Conservation (phyloP, 2,113 vertebrate species). For the Pelmatolapia mariae region DNA sequence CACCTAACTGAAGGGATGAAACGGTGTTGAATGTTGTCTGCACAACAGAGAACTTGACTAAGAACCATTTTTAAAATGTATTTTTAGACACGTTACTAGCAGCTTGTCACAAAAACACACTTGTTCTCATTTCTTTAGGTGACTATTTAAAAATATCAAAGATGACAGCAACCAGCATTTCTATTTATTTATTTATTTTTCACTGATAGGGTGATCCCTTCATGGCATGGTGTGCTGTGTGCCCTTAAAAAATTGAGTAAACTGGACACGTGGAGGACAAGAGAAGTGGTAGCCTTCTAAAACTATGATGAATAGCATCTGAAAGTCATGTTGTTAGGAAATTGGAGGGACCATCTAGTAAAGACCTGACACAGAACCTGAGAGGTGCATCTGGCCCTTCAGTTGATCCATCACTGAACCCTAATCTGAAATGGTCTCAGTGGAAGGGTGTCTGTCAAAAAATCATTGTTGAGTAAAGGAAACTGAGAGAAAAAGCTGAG, state of each 20-base stretch:
- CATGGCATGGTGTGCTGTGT: neutral
- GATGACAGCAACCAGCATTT: neutral
- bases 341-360: neutral
- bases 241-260: neutral
- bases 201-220: neutral
- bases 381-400: neutral
- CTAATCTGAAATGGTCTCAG: neutral
- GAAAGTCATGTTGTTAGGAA: neutral
- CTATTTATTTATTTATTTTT: neutral
- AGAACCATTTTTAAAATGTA: neutral
- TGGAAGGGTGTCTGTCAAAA: neutral
- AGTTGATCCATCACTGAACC: neutral
- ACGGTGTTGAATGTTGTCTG: neutral
- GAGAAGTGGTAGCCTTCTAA: neutral
- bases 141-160: neutral
- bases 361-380: neutral
- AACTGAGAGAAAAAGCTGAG: neutral
- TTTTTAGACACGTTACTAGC: neutral
- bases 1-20: neutral
- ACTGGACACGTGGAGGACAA: neutral
- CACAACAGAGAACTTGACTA: neutral
- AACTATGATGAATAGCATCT: neutral
- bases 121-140: neutral
- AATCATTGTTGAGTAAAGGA: neutral
- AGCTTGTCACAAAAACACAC: neutral